These are phyloP conservation scores for Macroramphosus scolopax DNA, from an alignment of 2,797 vertebrate genomes.

Conservation along the genomic window DNA sequence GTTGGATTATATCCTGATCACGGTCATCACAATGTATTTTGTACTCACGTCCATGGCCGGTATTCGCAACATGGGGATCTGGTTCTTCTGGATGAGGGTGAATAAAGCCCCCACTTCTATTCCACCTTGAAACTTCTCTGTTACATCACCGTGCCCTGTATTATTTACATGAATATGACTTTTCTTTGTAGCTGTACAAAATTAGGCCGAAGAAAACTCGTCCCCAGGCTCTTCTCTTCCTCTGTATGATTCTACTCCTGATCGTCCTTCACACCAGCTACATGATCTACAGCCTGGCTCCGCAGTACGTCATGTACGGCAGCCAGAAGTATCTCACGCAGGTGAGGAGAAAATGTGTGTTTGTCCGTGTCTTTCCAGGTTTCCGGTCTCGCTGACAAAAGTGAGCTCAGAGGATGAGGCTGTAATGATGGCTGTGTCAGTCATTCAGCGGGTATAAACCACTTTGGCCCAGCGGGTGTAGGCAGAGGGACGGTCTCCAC, in stretches of 20 bases:
- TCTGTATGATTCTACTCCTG: slow-evolving; percentile 97
- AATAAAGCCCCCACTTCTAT: slow-evolving; percentile 15
- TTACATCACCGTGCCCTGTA: too few species aligned
- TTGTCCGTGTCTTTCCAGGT: slow-evolving; percentile 4
- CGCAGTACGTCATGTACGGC: slow-evolving; percentile 98
- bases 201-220: slow-evolving; percentile 91
- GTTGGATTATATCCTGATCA: slow-evolving; percentile 96
- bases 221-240: slow-evolving; percentile 95
- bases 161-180: slow-evolving; percentile 4
- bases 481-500: slow-evolving; percentile 31
- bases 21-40: slow-evolving; percentile 96
- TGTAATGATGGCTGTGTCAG: slow-evolving; percentile 18
- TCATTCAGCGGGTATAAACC: slow-evolving; percentile 25
- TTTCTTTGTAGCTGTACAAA: slow-evolving; percentile 87
- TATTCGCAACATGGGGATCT: slow-evolving; percentile 97
- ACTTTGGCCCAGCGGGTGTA: slow-evolving; percentile 30
- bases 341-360: slow-evolving; percentile 73
- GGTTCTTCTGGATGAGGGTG: slow-evolving; percentile 99
- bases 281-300: slow-evolving; percentile 98
- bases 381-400: slow-evolving; percentile 16
- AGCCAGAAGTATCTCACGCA: slow-evolving; percentile 93
- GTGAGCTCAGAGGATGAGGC: neutral
- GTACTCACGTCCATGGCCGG: slow-evolving; percentile 99
- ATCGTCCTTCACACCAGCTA: slow-evolving; percentile 98
- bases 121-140: neutral